Evolutionary conservation across 2,888 invertebrate species (phyloP).

Genomic region (Acronicta psi): DNA sequence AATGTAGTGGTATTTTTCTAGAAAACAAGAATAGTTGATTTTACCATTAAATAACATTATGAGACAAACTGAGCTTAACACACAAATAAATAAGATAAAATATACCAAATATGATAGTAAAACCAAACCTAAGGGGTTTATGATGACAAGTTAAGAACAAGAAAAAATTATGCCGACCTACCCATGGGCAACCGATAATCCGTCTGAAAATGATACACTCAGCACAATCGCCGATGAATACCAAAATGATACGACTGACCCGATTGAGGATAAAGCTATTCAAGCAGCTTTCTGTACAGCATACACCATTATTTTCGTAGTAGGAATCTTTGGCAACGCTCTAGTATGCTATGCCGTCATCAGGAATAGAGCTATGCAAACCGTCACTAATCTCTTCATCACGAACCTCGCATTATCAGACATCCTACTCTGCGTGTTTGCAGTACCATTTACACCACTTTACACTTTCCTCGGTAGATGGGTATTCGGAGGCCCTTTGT

Average conservation of each 20-base stretch:
- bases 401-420: constrained; percentile 96
- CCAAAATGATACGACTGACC: constrained; percentile 75
- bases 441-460: constrained; percentile 96
- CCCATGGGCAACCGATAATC: constrained; percentile 72
- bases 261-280: constrained; percentile 91
- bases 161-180: constrained; percentile 80
- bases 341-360: constrained; percentile 96
- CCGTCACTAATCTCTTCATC: constrained; percentile 97
- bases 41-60: constrained; percentile 60
- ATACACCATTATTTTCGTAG: constrained; percentile 93
- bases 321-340: constrained; percentile 95
- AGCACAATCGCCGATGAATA: constrained; percentile 59
- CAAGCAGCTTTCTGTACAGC: constrained; percentile 93
- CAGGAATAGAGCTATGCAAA: constrained; percentile 96
- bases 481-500: constrained; percentile 95
- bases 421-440: constrained; percentile 94
- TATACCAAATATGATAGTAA: constrained; percentile 69
- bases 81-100: constrained; percentile 51
- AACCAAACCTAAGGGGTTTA: constrained; percentile 74
- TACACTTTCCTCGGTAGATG: constrained; percentile 95
- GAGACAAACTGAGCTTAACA: constrained; percentile 57
- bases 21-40: constrained; percentile 18
- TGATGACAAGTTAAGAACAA: constrained; percentile 78
- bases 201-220: constrained; percentile 66
- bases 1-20: constrained; percentile 10